Conservation (phyloP, 2,888 invertebrate genomes). For the Melanostoma scalare region DNA sequence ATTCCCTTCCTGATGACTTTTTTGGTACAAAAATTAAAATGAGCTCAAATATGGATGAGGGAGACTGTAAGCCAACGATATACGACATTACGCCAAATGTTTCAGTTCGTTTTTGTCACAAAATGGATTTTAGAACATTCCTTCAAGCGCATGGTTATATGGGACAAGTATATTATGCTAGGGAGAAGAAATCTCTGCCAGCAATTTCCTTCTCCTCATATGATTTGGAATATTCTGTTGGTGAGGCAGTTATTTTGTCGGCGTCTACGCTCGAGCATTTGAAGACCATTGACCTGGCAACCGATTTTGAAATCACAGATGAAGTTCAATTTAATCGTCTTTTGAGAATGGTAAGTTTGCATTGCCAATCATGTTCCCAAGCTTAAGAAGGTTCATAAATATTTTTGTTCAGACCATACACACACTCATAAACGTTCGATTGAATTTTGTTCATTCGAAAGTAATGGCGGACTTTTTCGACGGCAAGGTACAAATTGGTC, state of each 20-base stretch:
- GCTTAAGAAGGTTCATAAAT: neutral
- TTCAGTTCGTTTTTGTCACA: conserved; percentile 53
- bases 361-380: too few relatives aligned
- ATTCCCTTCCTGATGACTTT: conserved; percentile 4
- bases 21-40: conserved; percentile 3
- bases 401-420: conserved; percentile 84
- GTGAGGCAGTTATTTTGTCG: conserved; percentile 56
- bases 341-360: conserved; percentile 44
- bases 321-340: conserved; percentile 48
- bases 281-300: conserved; percentile 9
- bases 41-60: neutral
- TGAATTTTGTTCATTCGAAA: conserved; percentile 86
- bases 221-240: conserved; percentile 40
- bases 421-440: conserved; percentile 88
- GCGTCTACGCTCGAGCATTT: conserved; percentile 52
- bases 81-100: conserved; percentile 16
- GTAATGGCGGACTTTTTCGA: conserved; percentile 19
- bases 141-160: conserved; percentile 65
- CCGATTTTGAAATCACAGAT: conserved; percentile 13
- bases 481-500: neutral
- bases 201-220: conserved; percentile 38
- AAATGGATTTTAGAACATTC: conserved; percentile 56
- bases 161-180: conserved; percentile 52
- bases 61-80: conserved; percentile 29
- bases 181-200: conserved; percentile 46